These are phyloP conservation scores for Oxyruncus cristatus DNA, from an alignment of 2,113 vertebrate species.

Conservation along the genomic window DNA sequence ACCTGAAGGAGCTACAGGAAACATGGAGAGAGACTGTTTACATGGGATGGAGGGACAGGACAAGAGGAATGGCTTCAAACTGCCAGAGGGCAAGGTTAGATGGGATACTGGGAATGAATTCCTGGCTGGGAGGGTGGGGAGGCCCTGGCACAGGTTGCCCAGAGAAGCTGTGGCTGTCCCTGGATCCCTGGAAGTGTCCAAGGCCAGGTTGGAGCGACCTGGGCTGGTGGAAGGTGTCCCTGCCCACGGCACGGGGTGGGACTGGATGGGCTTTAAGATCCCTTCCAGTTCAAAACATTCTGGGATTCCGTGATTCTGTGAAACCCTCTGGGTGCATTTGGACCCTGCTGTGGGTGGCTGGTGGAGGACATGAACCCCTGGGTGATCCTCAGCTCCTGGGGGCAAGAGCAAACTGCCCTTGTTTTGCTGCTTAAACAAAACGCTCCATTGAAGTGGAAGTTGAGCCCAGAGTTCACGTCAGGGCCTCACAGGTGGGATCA, in stretches of 20 bases:
- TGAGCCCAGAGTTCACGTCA: neutral
- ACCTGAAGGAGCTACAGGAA: neutral
- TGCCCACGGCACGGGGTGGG: neutral
- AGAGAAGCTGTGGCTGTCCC: neutral
- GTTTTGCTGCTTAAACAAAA: neutral
- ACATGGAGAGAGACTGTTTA: neutral
- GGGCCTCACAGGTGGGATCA: neutral
- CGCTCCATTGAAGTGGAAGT: fast-evolving
- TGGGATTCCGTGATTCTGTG: neutral
- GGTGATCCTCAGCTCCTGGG: neutral
- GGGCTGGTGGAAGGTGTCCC: neutral
- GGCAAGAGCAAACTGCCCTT: neutral
- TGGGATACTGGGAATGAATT: neutral
- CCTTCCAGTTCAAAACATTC: neutral
- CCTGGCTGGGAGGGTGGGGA: fast-evolving
- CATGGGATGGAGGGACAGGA: neutral
- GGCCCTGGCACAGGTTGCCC: neutral
- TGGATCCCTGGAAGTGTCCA: neutral
- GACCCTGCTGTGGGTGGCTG: neutral
- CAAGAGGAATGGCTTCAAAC: neutral
- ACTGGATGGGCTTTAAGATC: fast-evolving
- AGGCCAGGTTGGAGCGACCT: neutral
- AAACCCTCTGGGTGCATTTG: neutral
- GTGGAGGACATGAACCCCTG: neutral
- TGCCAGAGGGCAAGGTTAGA: neutral